phyloP scores from a whole-genome alignment of 2,797 vertebrate genomes.

The Periophthalmus magnuspinnatus region DNA sequence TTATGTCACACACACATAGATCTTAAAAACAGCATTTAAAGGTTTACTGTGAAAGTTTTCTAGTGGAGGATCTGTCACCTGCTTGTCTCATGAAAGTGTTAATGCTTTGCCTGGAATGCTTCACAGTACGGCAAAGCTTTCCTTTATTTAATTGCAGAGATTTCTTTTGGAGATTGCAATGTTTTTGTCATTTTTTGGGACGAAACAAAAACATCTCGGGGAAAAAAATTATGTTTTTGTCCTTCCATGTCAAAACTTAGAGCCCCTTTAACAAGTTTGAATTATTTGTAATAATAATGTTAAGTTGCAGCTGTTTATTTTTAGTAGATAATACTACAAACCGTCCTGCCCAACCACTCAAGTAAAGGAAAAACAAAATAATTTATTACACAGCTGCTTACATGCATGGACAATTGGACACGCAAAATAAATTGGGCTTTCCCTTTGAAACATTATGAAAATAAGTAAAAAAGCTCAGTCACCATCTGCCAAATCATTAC shows the following conservation, averaged over 20 bases:
- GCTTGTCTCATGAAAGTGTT: too few species aligned
- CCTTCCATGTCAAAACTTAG: neutral
- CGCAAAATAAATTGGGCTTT: conserved; percentile 34
- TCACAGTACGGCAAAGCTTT: neutral
- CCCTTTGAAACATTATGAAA: conserved; percentile 32
- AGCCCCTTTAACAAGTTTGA: too few species aligned
- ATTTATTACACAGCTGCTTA: neutral
- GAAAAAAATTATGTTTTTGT: neutral
- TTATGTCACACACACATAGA: conserved; percentile 39
- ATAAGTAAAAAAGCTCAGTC: conserved; percentile 22
- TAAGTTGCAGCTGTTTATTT: neutral
- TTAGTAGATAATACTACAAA: neutral
- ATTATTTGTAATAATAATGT: neutral
- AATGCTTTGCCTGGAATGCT: too few species aligned
- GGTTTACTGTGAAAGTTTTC: neutral
- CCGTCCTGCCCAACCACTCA: neutral
- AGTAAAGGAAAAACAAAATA: neutral
- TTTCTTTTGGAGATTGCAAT: too few species aligned
- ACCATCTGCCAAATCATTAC: conserved; percentile 46
- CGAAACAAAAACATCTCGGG: too few species aligned
- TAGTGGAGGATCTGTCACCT: neutral
- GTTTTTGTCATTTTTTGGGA: too few species aligned
- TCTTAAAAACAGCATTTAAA: conserved; percentile 17
- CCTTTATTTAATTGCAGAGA: neutral
- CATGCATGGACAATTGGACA: neutral